Base-by-base conservation (phyloP, 1,140 invertebrate genomes). In the Rhizoglyphus robini region DNA sequence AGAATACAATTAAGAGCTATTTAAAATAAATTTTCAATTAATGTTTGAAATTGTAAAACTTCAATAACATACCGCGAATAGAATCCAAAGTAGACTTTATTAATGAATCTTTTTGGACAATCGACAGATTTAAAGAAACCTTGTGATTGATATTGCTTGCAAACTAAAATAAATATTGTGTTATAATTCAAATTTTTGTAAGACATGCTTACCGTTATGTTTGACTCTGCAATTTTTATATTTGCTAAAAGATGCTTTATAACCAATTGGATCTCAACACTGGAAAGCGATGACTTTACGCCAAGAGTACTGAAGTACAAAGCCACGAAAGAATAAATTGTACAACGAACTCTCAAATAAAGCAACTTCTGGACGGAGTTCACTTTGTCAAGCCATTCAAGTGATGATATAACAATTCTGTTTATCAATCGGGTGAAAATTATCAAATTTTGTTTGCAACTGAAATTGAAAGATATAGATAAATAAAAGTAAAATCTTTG, bases 141-240 rank as follows among this genome's bases (percentile, higher is more conserved):
- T 20, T 3, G 8, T 46, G 41, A 46, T 46, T 3, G 41, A 8
- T n/a, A 58, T 34, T 30, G n/a, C 29, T 58, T 58, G n/a, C 2
- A 58, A 5, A 58, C n/a, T 29, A 13, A 30, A 32, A 29, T 58
- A 23, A 2, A 32, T 13, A 32, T 23, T 58, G 29, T 3, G 2
- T 58, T 58, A 13, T 23, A 58, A 32, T 11, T 58, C 54, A 58
- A n/a, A n/a, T n/a, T n/a, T n/a, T n/a, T n/a, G n/a, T n/a, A n/a
- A n/a, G n/a, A n/a, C n/a, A n/a, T n/a, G n/a, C n/a, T n/a, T n/a
- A n/a, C n/a, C n/a, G n/a, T n/a, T n/a, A n/a, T n/a, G n/a, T n/a
- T n/a, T n/a, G n/a, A n/a, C n/a, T n/a, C n/a, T n/a, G n/a, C n/a
- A n/a, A n/a, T n/a, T n/a, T n/a, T n/a, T n/a, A n/a, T n/a, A n/a